These are phyloP conservation scores for Gavia stellata DNA, from an alignment of 2,113 vertebrate genomes.

Conservation along the genomic window DNA sequence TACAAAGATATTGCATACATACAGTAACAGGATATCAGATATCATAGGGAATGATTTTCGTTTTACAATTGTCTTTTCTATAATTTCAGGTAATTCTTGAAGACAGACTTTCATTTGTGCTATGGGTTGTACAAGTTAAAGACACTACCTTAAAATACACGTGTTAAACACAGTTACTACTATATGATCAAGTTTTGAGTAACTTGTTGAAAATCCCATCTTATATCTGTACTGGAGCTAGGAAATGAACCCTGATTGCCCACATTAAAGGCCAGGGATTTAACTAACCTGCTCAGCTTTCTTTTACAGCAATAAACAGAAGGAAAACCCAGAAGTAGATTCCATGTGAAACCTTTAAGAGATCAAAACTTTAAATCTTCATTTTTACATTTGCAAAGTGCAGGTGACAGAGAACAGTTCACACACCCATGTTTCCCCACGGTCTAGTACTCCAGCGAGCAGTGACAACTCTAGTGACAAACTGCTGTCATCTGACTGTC, in stretches of 20 bases:
- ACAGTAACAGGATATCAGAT: neutral
- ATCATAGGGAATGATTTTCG: neutral
- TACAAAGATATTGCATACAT: neutral
- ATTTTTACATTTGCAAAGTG: neutral
- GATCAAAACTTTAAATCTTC: neutral
- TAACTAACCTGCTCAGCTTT: neutral
- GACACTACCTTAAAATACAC: neutral
- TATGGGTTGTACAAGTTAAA: neutral
- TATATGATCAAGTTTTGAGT: neutral
- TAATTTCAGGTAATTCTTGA: neutral
- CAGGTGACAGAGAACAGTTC: neutral
- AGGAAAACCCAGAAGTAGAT: neutral
- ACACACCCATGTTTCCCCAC: neutral
- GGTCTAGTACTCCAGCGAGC: neutral
- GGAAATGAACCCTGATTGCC: neutral
- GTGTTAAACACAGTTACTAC: neutral
- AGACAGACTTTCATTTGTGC: neutral
- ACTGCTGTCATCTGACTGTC: neutral
- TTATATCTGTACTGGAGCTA: neutral
- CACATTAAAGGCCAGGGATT: neutral
- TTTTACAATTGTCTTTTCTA: neutral
- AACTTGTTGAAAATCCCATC: neutral
- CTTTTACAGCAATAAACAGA: neutral
- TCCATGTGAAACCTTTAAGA: neutral
- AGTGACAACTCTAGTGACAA: neutral